Conservation (phyloP, 2,888 invertebrate genomes). For the Microplitis deprimator region DNA sequence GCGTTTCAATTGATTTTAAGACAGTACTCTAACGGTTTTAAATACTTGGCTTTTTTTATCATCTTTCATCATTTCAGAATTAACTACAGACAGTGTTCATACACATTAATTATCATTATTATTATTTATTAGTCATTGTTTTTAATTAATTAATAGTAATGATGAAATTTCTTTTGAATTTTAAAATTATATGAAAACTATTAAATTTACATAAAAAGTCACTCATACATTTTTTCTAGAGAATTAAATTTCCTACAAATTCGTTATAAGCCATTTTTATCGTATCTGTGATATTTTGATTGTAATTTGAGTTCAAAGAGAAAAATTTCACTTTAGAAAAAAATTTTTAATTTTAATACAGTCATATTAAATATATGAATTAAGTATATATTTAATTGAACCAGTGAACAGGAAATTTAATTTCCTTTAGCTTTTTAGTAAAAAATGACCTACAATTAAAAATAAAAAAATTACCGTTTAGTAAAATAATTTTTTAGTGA, state of each 20-base stretch:
- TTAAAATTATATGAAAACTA: too few species aligned
- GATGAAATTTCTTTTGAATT: not conserved
- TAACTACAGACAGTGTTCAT: too few species aligned
- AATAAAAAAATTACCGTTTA: too few species aligned
- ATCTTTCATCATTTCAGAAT: not conserved
- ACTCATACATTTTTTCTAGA: too few species aligned
- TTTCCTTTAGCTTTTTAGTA: not conserved
- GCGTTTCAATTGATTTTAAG: conserved; percentile 6
- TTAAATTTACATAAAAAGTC: too few species aligned
- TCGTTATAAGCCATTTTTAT: too few species aligned
- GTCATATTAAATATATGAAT: not conserved
- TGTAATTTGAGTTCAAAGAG: not conserved
- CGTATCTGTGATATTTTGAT: too few species aligned
- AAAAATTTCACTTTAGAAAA: not conserved
- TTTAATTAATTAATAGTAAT: not conserved
- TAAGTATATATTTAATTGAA: not conserved
- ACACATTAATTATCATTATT: not conserved
- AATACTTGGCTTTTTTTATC: not conserved
- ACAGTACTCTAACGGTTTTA: not conserved
- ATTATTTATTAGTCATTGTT: not conserved
- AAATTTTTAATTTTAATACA: not conserved
- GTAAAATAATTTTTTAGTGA: not conserved
- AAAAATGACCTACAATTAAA: too few species aligned
- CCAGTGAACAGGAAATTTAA: not conserved
- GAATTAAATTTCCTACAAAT: too few species aligned